Evolutionary conservation across 2,888 invertebrate genomes (phyloP).

Genomic region (Fragum fragum): DNA sequence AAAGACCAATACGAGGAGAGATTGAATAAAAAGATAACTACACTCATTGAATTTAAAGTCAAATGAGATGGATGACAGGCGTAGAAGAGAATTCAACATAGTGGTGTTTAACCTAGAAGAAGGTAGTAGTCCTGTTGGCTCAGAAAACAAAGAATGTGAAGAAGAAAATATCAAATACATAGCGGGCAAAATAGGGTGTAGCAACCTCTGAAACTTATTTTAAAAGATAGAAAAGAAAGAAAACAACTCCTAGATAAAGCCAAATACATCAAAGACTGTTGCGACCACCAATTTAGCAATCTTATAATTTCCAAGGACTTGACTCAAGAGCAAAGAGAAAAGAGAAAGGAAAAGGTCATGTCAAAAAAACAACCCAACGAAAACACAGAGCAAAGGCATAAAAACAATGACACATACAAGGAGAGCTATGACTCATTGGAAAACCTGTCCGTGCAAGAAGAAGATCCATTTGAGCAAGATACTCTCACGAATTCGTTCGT

Average conservation of each 20-base stretch:
- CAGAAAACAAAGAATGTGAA: not conserved
- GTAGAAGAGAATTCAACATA: not conserved
- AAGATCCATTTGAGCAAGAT: too few species aligned
- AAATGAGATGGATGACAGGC: not conserved
- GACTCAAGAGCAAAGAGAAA: not conserved
- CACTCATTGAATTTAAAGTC: not conserved
- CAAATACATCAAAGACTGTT: not conserved
- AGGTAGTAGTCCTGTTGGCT: not conserved
- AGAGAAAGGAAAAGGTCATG: not conserved
- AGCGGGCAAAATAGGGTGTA: not conserved
- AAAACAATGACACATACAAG: too few species aligned
- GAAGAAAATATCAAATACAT: not conserved
- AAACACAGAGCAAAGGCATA: too few species aligned
- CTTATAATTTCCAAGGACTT: not conserved
- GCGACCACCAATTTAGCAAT: not conserved
- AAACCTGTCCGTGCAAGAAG: too few species aligned
- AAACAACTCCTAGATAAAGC: not conserved
- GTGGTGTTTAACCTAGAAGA: not conserved
- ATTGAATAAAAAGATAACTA: not conserved
- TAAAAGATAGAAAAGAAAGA: not conserved
- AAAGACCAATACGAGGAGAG: not conserved
- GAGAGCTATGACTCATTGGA: too few species aligned
- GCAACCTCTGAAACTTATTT: not conserved
- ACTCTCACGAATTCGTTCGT: too few species aligned
- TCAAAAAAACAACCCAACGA: too few species aligned